Evolutionary conservation across 2,113 vertebrate genomes (phyloP).

Genomic region (Ciconia stormi): DNA sequence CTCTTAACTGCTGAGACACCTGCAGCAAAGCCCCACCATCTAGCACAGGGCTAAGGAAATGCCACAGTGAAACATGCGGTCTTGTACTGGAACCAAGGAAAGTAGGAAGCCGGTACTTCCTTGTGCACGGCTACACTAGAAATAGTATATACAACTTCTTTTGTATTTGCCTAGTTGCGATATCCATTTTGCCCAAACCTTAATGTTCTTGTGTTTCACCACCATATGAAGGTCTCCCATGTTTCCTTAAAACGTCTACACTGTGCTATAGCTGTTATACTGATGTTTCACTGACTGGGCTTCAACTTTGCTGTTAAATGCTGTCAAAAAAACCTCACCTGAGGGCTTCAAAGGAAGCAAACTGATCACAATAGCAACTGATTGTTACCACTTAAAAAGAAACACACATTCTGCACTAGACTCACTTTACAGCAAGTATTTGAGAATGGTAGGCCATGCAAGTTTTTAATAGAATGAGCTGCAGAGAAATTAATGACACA

Average conservation of each 20-base stretch:
- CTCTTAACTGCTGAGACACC: background rate
- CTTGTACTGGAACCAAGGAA: background rate
- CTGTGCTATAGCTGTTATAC: background rate
- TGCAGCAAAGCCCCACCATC: background rate
- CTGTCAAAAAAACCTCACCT: background rate
- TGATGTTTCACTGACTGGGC: background rate
- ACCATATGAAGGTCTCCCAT: fast-evolving
- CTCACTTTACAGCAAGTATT: background rate
- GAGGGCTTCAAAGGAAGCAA: background rate
- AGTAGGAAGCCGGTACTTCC: background rate
- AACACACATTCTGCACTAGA: background rate
- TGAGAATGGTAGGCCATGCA: background rate
- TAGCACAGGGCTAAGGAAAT: background rate
- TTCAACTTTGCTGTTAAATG: background rate
- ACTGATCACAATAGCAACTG: too few species aligned
- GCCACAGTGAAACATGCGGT: fast-evolving
- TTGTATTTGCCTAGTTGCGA: background rate
- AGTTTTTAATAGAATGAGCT: background rate
- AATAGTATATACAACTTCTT: background rate
- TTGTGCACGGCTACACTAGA: background rate
- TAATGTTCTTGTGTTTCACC: background rate
- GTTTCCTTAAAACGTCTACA: background rate
- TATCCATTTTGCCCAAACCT: background rate
- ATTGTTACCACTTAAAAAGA: background rate
- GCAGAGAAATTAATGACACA: background rate